A percentile compares a stretch with the other conserved stretches of the same genome.
These are phyloP conservation scores for Echiichthys vipera DNA, from an alignment of 2,797 vertebrate species.

Conservation along the genomic window DNA sequence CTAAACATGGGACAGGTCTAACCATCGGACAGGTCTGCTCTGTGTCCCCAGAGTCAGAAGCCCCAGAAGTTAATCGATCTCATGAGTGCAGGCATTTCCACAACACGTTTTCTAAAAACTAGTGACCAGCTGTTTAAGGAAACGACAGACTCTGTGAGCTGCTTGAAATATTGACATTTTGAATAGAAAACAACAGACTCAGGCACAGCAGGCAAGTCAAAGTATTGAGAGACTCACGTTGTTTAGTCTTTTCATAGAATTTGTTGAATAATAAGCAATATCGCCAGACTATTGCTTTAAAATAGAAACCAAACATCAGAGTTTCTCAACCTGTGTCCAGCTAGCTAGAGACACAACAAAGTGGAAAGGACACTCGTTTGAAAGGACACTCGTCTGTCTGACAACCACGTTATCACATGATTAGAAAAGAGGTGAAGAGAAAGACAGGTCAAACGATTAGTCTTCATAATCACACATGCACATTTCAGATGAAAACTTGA, in stretches of 20 bases:
- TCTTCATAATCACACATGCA: constrained; percentile 32
- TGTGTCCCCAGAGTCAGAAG: too few relatives aligned
- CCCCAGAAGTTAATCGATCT: too few relatives aligned
- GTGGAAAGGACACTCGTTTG: constrained; percentile 2
- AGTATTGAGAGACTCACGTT: background rate
- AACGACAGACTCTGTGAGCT: too few relatives aligned
- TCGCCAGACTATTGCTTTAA: background rate
- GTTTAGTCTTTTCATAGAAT: background rate
- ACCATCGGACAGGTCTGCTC: too few relatives aligned
- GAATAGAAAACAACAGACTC: too few relatives aligned
- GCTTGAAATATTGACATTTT: too few relatives aligned
- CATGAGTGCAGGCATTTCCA: too few relatives aligned
- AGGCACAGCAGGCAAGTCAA: background rate
- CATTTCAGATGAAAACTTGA: constrained; percentile 9
- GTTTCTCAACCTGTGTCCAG: constrained; percentile 44
- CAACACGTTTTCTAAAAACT: background rate
- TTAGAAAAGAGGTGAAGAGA: constrained; percentile 34
- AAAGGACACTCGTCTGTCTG: constrained; percentile 53
- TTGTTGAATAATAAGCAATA: background rate
- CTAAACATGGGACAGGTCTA: too few relatives aligned
- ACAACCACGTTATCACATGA: constrained; percentile 30
- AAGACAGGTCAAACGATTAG: constrained; percentile 32
- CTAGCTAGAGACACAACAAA: constrained; percentile 26
- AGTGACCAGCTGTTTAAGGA: background rate
- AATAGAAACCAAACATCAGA: background rate